phyloP scores from a whole-genome alignment of 1,140 invertebrate genomes.

The Littorina saxatilis region DNA sequence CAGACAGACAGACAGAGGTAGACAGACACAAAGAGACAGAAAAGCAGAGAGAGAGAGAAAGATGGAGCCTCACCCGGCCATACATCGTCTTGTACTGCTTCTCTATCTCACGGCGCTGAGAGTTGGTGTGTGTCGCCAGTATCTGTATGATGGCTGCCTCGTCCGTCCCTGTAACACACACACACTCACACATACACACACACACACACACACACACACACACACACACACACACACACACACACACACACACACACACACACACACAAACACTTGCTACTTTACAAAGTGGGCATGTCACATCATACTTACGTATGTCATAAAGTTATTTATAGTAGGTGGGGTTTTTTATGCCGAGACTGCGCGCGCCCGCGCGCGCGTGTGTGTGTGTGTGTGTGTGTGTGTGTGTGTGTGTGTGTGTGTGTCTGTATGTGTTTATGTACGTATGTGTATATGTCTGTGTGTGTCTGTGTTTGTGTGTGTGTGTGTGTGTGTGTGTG shows the following conservation, averaged over 20 bases:
- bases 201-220: slow-evolving; percentile 15
- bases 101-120: slow-evolving; percentile 88
- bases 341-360: not conserved
- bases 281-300: not conserved
- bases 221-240: slow-evolving; percentile 12
- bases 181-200: not conserved
- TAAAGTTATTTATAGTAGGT: not conserved
- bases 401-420: slow-evolving; percentile 24
- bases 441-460: slow-evolving; percentile 30
- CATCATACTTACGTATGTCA: not conserved
- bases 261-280: no score
- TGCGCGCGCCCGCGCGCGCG: not conserved
- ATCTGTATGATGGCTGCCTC: not conserved
- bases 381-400: not conserved
- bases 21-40: no score
- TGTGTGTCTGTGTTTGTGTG: slow-evolving; percentile 35
- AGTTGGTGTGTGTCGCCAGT: not conserved
- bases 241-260: no score
- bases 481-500: slow-evolving; percentile 12
- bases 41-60: no score
- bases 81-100: slow-evolving; percentile 93
- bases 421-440: slow-evolving; percentile 38
- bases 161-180: not conserved
- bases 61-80: slow-evolving; percentile 83
- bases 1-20: no score